Evolutionary conservation across 2,113 vertebrate genomes (phyloP).

Genomic region (Zosterops pallidus): DNA sequence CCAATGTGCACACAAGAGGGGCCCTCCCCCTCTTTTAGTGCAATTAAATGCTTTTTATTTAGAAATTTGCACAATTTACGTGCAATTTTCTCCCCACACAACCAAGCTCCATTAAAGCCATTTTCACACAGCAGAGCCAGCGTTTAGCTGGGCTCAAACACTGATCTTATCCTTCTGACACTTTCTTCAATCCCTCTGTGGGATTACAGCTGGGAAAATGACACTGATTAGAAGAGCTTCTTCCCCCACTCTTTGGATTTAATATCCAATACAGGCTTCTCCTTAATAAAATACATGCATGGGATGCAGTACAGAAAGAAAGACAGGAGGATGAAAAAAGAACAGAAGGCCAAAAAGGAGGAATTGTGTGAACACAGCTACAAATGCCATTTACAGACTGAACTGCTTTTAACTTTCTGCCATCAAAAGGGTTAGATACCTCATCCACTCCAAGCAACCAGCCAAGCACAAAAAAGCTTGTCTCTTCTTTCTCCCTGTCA

Average conservation of each 20-base stretch:
- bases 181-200: neutral
- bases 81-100: neutral
- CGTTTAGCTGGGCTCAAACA: neutral
- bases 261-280: neutral
- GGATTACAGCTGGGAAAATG: conserved; percentile 16
- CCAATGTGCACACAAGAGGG: neutral
- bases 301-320: neutral
- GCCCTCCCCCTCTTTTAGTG: neutral
- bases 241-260: neutral
- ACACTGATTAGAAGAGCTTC: conserved; percentile 5
- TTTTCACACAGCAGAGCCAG: neutral
- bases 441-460: neutral
- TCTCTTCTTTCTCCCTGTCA: conserved; percentile 14
- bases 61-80: neutral
- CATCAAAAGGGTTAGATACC: neutral
- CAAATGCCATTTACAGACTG: neutral
- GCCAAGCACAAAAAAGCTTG: conserved; percentile 23
- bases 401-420: neutral
- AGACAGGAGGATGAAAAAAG: neutral
- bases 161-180: conserved; percentile 12
- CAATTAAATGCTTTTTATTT: conserved; percentile 51
- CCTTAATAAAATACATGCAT: neutral
- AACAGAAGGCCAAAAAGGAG: neutral
- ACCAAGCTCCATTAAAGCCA: neutral
- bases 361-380: neutral